Conservation (phyloP, 2,888 invertebrate species). For the Morpho deidamia region DNA sequence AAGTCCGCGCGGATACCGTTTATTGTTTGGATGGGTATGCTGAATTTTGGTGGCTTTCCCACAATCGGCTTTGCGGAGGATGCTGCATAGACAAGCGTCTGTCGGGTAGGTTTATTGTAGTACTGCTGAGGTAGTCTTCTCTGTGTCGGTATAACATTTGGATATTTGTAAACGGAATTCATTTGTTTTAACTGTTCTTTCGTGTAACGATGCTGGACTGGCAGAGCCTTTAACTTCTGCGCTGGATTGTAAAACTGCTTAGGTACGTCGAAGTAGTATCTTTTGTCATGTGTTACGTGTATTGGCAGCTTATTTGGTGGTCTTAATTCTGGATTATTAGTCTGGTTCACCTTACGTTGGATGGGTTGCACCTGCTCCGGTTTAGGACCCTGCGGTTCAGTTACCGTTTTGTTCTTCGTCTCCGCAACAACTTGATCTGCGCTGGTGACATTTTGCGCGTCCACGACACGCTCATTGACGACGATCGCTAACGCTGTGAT, state of each 20-base stretch:
- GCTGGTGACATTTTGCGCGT: slow-evolving; percentile 44
- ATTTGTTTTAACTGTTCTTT: slow-evolving; percentile 42
- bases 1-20: slow-evolving; percentile 58
- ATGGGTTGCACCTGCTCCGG: slow-evolving; percentile 38
- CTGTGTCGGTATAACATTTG: slow-evolving; percentile 51
- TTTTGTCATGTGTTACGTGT: slow-evolving; percentile 40
- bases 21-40: slow-evolving; percentile 59
- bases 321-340: slow-evolving; percentile 39
- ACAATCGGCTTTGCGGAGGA: slow-evolving; percentile 43
- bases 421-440: slow-evolving; percentile 63
- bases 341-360: slow-evolving; percentile 34
- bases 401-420: slow-evolving; percentile 49
- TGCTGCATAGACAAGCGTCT: slow-evolving; percentile 43
- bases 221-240: slow-evolving; percentile 26
- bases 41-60: slow-evolving; percentile 52
- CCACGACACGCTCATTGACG: slow-evolving; percentile 60
- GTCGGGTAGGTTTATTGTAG: slow-evolving; percentile 28
- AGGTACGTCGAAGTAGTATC: slow-evolving; percentile 38
- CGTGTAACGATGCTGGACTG: slow-evolving; percentile 42
- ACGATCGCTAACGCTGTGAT: slow-evolving; percentile 68
- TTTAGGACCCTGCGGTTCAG: slow-evolving; percentile 52
- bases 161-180: slow-evolving; percentile 56
- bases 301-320: slow-evolving; percentile 60
- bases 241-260: slow-evolving; percentile 42
- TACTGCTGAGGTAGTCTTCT: slow-evolving; percentile 19